phyloP scores from a whole-genome alignment of 2,113 vertebrate species.

The Eubucco bourcierii region DNA sequence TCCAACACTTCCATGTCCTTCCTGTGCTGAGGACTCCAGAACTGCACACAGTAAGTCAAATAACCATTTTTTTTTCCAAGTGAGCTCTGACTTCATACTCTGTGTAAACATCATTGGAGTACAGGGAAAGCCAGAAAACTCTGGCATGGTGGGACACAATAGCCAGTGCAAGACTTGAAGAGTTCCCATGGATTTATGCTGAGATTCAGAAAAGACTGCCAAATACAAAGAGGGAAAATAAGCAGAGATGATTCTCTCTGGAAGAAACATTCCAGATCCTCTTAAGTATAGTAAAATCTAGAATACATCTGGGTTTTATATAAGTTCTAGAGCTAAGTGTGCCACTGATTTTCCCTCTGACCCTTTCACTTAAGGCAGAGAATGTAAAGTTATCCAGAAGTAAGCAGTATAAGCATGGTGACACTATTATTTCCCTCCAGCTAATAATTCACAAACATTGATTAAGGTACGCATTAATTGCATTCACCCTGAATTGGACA shows the following conservation, averaged over 20 bases:
- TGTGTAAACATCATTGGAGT: not conserved
- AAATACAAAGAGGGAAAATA: not conserved
- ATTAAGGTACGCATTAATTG: not conserved
- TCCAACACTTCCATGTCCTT: too few species aligned
- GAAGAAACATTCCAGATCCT: not conserved
- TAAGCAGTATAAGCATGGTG: not conserved
- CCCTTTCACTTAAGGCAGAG: not conserved
- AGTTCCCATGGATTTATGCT: not conserved
- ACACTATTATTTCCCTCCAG: not conserved
- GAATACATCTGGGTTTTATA: not conserved
- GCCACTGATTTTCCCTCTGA: not conserved
- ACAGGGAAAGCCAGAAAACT: not conserved
- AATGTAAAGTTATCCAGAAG: not conserved
- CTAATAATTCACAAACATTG: not conserved
- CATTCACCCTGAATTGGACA: not conserved
- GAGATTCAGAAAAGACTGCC: not conserved
- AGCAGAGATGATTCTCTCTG: not conserved
- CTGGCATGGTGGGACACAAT: fast-evolving
- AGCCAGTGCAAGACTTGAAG: not conserved
- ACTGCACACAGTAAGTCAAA: too few species aligned
- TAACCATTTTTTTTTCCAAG: not conserved
- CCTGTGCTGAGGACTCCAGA: too few species aligned
- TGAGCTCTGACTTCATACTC: not conserved
- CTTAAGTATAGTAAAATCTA: not conserved
- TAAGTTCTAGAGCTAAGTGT: not conserved